Evolutionary conservation across 2,888 invertebrate species (phyloP), one percentile per base, ranked within the genome.

Genomic region (Caenorhabditis becei): DNA sequence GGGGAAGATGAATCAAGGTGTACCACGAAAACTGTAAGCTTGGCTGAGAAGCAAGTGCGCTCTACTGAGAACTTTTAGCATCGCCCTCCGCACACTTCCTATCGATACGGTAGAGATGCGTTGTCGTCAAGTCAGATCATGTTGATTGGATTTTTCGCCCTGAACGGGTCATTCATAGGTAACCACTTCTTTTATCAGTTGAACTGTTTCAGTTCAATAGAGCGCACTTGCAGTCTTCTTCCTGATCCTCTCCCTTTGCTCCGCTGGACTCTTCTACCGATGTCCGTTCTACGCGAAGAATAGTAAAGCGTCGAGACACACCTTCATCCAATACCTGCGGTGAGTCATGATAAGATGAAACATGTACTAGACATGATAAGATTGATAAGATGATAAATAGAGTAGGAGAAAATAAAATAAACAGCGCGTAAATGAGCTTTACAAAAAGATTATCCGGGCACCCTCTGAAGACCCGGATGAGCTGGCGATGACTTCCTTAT

Each of bases 91-190:
- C 77, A 56, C 11, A 67, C 80, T 1, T 74, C 80, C 0, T 78
- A 80, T 37, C 56, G 56, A 23, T 84, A 84, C 49, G 84, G 78
- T 14, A 54, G 70, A 51, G 78, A 82, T 63, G 78, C 78, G 2
- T 49, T 80, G 0, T 84, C 84, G 0, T 84, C 84, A 2, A 84
- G 84, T 53, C 85, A 85, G 53, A 63, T 83, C 0, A 85, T 85
- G 85, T 58, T 85, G 11, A 82, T 85, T 16, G 83, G 85, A 11
- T 85, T 85, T 47, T 85, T 85, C 37, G 58, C 75, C 2, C 35
- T 85, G 10, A 85, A 85, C 37, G 69, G 80, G 23, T 70, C 75
- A 16, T 85, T 85, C 23, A 83, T 85, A 26, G 65, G 81, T 83
- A 37, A n/a, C n/a, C n/a, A n/a, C n/a, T n/a, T n/a, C n/a, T n/a